A percentile compares a stretch with the other conserved stretches of the same genome.
Evolutionary conservation across 2,888 invertebrate species (phyloP).

Genomic region (Drosophila crucigera): DNA sequence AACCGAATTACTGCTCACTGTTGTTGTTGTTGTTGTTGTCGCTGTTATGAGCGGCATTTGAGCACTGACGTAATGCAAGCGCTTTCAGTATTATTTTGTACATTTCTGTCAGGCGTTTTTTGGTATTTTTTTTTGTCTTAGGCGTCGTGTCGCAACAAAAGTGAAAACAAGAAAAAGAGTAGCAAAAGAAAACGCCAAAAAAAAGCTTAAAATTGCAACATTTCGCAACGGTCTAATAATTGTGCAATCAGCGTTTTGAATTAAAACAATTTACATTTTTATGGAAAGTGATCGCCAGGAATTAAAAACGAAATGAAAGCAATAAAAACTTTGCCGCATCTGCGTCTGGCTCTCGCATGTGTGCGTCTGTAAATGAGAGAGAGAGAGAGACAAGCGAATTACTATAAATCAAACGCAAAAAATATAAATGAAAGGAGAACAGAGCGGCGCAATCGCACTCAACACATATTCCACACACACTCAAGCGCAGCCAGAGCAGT

Average conservation of each 20-base stretch:
- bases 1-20: constrained; percentile 48
- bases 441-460: constrained; percentile 70
- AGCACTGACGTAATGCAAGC: constrained; percentile 60
- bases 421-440: constrained; percentile 25
- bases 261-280: constrained; percentile 14
- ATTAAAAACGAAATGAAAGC: constrained; percentile 22
- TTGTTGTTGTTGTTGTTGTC: constrained; percentile 42
- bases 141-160: constrained; percentile 58
- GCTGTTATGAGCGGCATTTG: constrained; percentile 50
- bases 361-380: constrained; percentile 11
- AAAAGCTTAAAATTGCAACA: constrained; percentile 26
- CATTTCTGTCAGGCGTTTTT: constrained; percentile 32
- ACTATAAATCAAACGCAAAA: constrained; percentile 41
- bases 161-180: constrained; percentile 65
- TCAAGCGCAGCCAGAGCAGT: constrained; percentile 16
- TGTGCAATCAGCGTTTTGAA: constrained; percentile 37
- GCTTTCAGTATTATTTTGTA: constrained; percentile 54
- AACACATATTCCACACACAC: constrained; percentile 50
- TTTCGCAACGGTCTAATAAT: constrained; percentile 29
- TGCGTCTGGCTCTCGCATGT: constrained; percentile 24
- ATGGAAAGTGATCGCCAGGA: constrained; percentile 27
- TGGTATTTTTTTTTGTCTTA: constrained; percentile 48
- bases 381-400: constrained; percentile 21
- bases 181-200: constrained; percentile 36
- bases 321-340: constrained; percentile 41